Conservation (phyloP, 2,797 vertebrate species). For the Ctenochaetus hawaiiensis region DNA sequence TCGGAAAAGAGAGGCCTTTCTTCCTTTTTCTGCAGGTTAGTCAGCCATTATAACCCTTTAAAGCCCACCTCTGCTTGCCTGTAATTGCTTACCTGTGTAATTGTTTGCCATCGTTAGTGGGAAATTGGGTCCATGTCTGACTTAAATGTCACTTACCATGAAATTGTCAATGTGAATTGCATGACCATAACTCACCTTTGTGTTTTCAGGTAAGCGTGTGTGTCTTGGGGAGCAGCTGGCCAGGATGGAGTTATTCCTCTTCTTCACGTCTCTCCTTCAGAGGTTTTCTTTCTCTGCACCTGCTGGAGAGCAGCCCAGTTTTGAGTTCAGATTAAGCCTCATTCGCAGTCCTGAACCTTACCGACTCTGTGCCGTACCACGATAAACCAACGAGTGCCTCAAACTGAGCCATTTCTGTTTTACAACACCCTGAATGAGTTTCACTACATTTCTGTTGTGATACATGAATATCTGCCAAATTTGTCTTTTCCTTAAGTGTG, state of each 20-base stretch:
- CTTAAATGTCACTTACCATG: too few species aligned
- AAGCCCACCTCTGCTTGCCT: not conserved
- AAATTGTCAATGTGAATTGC: too few species aligned
- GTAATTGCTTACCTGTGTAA: not conserved
- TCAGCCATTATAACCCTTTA: conserved; percentile 43
- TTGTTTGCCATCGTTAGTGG: too few species aligned
- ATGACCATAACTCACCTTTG: too few species aligned
- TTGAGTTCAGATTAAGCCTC: conserved; percentile 67
- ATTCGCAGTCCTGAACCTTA: conserved; percentile 80
- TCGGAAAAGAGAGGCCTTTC: conserved; percentile 82
- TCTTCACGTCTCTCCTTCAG: conserved; percentile 84
- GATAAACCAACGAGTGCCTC: too few species aligned
- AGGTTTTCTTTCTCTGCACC: conserved; percentile 85
- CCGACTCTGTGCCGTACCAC: conserved; percentile 47
- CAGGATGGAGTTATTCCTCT: conserved; percentile 84
- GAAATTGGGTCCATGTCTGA: too few species aligned
- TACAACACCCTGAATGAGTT: too few species aligned
- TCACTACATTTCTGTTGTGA: too few species aligned
- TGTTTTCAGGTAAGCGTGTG: conserved; percentile 82
- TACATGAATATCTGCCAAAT: too few species aligned
- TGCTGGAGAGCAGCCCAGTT: conserved; percentile 60
- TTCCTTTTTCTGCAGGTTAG: conserved; percentile 84
- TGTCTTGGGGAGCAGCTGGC: conserved; percentile 87
- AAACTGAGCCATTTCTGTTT: too few species aligned
- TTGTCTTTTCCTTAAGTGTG: too few species aligned